Conservation (phyloP, 2,113 vertebrate genomes). For the Andinoacara biseriatus region DNA sequence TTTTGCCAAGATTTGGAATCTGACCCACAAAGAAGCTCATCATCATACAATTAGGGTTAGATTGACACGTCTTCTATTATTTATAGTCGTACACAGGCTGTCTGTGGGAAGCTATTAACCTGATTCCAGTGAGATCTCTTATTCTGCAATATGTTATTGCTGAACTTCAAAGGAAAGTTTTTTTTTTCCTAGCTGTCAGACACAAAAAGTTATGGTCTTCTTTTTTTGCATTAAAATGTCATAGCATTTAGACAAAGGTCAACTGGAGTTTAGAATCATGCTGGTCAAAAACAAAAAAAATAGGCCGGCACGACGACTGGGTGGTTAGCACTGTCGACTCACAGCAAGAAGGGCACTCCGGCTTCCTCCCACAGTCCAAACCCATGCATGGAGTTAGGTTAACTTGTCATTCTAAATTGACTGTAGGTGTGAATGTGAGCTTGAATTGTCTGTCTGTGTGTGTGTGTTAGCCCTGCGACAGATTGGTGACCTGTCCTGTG, state of each 20-base stretch:
- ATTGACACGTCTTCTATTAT: conserved; percentile 18
- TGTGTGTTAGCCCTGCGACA: neutral
- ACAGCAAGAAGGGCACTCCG: neutral
- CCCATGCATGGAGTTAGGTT: neutral
- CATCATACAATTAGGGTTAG: conserved; percentile 30
- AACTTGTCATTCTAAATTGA: neutral
- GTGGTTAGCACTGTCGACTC: neutral
- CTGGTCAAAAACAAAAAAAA: neutral
- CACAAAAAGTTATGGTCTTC: neutral
- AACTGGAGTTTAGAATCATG: neutral
- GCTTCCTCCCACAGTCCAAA: neutral
- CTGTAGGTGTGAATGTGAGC: too few species aligned
- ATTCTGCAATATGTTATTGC: neutral
- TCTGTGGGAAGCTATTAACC: conserved; percentile 31
- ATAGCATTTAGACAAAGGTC: neutral
- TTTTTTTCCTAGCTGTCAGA: neutral
- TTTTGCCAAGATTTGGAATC: conserved; percentile 15
- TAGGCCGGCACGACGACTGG: too few species aligned
- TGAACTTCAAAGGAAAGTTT: conserved; percentile 13
- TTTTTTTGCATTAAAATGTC: neutral
- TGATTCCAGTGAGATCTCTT: conserved; percentile 13
- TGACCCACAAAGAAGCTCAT: conserved; percentile 15
- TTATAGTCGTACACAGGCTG: conserved; percentile 13
- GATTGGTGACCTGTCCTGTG: neutral
- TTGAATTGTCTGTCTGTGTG: neutral